Evolutionary conservation across 2,797 vertebrate species (phyloP).

Genomic region (Poeciliopsis infans): DNA sequence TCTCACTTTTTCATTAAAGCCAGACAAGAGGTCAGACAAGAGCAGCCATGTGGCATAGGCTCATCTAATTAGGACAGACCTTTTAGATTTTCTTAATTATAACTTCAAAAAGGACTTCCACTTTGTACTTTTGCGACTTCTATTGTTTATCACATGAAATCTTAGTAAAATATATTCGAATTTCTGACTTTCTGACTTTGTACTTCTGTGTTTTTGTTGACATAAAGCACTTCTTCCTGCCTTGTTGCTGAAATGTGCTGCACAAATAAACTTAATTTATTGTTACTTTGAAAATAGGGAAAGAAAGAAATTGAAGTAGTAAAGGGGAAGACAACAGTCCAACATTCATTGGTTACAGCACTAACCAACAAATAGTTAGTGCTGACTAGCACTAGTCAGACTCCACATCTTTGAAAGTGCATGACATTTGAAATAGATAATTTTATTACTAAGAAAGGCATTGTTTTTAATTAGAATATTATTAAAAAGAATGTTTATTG

Average conservation of each 20-base stretch:
- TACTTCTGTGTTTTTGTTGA: no score
- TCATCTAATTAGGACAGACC: neutral
- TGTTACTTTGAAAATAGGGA: neutral
- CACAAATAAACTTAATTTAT: neutral
- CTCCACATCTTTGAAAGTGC: neutral
- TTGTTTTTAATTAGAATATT: neutral
- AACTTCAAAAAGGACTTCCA: neutral
- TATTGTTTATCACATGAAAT: neutral
- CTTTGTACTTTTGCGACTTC: neutral
- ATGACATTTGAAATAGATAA: neutral
- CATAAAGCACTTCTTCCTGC: no score
- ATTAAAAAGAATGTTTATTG: neutral
- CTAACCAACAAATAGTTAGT: no score
- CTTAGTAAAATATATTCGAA: neutral
- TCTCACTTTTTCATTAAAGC: neutral
- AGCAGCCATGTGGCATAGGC: neutral
- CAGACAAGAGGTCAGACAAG: constrained; percentile 1
- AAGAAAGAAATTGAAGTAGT: neutral
- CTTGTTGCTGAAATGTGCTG: no score
- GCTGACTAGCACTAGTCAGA: neutral
- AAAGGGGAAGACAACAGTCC: neutral
- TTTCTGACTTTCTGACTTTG: no score
- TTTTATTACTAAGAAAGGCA: neutral
- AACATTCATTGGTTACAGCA: no score
- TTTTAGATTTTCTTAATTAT: neutral